These are phyloP conservation scores for Procambarus clarkii DNA, from an alignment of 1,140 invertebrate species.

Conservation along the genomic window DNA sequence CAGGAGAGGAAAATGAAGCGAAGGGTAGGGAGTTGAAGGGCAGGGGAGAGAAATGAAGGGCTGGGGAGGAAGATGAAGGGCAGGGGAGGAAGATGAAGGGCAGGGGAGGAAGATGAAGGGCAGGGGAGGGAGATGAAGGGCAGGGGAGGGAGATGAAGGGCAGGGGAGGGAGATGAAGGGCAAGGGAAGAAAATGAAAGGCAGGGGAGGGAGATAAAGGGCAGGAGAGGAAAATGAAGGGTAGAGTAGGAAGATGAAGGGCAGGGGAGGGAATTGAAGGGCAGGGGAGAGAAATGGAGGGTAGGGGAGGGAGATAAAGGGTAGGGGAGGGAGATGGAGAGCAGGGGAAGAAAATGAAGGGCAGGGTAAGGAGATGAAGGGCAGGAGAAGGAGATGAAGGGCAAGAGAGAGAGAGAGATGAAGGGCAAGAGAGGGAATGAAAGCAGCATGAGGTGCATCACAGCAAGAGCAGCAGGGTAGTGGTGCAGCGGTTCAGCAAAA, in stretches of 20 bases:
- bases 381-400: conserved; percentile 12
- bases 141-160: background rate
- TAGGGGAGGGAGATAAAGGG: no score
- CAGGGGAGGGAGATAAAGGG: background rate
- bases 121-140: background rate
- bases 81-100: background rate
- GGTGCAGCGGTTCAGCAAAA: background rate
- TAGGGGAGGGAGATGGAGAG: no score
- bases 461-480: background rate
- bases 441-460: background rate
- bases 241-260: background rate
- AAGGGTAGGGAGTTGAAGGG: background rate
- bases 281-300: no score
- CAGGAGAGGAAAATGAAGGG: background rate
- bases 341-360: no score
- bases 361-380: background rate
- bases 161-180: background rate
- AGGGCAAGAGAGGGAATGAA: conserved; percentile 5
- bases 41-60: background rate
- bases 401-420: conserved; percentile 30
- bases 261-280: background rate
- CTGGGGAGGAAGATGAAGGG: background rate
- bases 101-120: no score
- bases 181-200: background rate
- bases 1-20: no score